A percentile compares a stretch with the other conserved stretches of the same genome.
phyloP scores from a whole-genome alignment of 2,797 vertebrate species.

The Margarornis squamiger region DNA sequence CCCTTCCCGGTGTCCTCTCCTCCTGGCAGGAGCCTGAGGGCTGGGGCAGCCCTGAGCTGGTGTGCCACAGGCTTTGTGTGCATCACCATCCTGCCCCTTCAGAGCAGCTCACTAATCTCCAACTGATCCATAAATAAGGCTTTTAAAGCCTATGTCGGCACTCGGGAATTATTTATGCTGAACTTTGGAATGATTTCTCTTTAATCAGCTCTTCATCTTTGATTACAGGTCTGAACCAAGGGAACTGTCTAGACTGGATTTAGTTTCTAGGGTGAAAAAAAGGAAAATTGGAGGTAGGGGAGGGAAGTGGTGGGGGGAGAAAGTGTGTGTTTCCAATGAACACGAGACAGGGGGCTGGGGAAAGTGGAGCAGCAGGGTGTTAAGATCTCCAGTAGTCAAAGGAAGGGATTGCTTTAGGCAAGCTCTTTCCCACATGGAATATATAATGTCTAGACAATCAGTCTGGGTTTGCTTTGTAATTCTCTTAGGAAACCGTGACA shows the following conservation, averaged over 20 bases:
- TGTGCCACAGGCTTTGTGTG: background rate
- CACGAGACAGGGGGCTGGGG: background rate
- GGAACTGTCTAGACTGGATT: constrained; percentile 67
- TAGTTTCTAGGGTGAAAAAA: constrained; percentile 55
- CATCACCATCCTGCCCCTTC: background rate
- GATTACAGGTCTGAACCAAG: constrained; percentile 43
- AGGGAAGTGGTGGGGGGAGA: background rate
- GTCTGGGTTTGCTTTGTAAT: constrained; percentile 71
- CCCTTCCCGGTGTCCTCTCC: background rate
- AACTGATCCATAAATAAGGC: constrained; percentile 12
- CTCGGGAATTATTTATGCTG: constrained; percentile 46
- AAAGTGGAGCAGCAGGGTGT: constrained; percentile 35
- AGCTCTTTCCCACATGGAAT: constrained; percentile 61
- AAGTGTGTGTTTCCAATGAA: constrained; percentile 61
- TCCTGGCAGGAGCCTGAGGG: background rate
- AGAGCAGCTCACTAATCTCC: constrained; percentile 39
- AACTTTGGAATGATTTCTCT: constrained; percentile 39
- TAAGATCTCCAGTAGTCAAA: constrained; percentile 71
- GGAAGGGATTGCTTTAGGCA: constrained; percentile 59
- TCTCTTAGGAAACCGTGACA: constrained; percentile 60
- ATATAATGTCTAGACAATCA: constrained; percentile 70
- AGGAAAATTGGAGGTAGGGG: constrained; percentile 8
- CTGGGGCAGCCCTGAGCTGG: background rate
- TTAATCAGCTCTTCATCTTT: constrained; percentile 61
- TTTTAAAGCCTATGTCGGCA: constrained; percentile 29